Conservation (phyloP, 1,140 invertebrate genomes). For the Euura saliciscinereae region DNA sequence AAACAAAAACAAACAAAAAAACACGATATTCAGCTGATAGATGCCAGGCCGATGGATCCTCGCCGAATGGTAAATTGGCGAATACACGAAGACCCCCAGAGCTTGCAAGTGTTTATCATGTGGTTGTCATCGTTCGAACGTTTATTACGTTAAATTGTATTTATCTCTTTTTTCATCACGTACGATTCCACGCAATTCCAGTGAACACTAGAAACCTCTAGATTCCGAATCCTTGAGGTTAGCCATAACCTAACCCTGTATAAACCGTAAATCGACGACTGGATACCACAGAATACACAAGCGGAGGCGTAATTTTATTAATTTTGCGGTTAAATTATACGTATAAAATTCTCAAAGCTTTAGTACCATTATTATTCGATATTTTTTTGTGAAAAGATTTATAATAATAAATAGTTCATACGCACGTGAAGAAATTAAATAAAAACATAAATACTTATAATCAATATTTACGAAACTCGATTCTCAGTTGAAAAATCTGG, state of each 20-base stretch:
- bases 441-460: too few species aligned
- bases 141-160: neutral
- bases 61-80: conserved; percentile 20
- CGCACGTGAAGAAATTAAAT: too few species aligned
- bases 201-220: conserved; percentile 8
- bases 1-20: neutral
- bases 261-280: too few species aligned
- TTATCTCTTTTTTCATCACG: neutral
- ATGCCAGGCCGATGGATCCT: conserved; percentile 20
- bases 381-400: too few species aligned
- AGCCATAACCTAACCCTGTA: neutral
- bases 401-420: too few species aligned
- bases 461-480: too few species aligned
- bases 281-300: too few species aligned
- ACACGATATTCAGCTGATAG: conserved; percentile 1
- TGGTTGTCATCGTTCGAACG: neutral
- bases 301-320: too few species aligned
- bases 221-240: conserved; percentile 15
- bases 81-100: neutral
- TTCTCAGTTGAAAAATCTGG: too few species aligned
- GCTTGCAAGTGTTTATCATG: neutral
- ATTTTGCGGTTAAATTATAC: neutral
- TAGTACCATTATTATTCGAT: neutral
- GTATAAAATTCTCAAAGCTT: neutral
- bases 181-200: neutral